These are phyloP conservation scores for Itoplectis maculator DNA, from an alignment of 2,888 invertebrate genomes.

Conservation along the genomic window DNA sequence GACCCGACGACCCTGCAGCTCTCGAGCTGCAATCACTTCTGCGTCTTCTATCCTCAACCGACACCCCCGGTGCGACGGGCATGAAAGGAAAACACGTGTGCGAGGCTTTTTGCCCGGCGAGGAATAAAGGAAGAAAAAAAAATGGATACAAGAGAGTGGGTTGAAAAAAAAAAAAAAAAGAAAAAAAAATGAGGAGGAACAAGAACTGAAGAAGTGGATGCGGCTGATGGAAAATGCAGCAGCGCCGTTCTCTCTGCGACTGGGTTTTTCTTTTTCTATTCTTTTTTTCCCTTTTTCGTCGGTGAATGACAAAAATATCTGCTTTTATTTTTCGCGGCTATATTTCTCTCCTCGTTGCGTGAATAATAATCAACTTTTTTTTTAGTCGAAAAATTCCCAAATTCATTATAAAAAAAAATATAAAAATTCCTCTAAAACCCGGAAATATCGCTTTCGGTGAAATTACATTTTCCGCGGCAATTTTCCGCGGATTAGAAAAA, in stretches of 20 bases:
- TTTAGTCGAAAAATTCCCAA: background rate
- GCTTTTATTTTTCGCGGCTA: background rate
- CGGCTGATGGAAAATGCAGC: constrained; percentile 21
- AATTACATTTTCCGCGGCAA: background rate
- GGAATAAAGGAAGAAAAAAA: constrained; percentile 11
- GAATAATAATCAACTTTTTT: background rate
- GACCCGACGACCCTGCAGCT: constrained; percentile 1
- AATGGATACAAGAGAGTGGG: constrained; percentile 2
- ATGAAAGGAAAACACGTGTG: constrained; percentile 21
- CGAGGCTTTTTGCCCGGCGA: constrained; percentile 17
- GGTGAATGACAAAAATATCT: background rate
- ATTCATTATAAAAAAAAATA: background rate
- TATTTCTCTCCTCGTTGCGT: background rate
- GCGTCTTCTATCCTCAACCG: background rate
- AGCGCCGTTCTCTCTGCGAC: background rate
- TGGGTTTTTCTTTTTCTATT: background rate
- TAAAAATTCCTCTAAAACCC: background rate
- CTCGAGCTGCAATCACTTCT: constrained; percentile 5
- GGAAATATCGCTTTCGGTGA: background rate
- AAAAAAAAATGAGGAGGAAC: too few species aligned
- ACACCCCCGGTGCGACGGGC: background rate
- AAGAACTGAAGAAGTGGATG: background rate
- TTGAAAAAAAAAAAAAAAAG: background rate
- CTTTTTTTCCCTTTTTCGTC: background rate
- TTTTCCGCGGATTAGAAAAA: background rate